Evolutionary conservation across 2,113 vertebrate species (phyloP).

Genomic region (Motacilla alba): DNA sequence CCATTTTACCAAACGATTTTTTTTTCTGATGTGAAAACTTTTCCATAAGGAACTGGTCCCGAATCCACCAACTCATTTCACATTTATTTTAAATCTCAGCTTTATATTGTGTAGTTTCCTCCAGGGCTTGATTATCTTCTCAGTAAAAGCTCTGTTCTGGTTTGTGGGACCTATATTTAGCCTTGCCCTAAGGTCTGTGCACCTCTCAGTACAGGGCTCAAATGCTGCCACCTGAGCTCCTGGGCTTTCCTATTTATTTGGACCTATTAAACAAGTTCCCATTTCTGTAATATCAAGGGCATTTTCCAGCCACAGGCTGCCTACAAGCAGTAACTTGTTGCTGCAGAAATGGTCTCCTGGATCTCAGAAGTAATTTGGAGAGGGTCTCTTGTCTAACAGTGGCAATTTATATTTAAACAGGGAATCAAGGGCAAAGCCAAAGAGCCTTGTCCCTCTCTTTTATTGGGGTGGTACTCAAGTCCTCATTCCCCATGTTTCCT

Average conservation of each 20-base stretch:
- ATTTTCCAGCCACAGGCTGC: not conserved
- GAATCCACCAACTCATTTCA: conserved; percentile 29
- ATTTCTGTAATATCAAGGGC: not conserved
- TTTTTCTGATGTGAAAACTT: not conserved
- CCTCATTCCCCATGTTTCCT: not conserved
- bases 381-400: not conserved
- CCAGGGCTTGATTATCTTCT: conserved; percentile 37
- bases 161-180: conserved; percentile 22
- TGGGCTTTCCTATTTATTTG: not conserved
- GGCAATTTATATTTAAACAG: not conserved
- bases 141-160: not conserved
- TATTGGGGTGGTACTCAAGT: not conserved
- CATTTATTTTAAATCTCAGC: conserved; percentile 46
- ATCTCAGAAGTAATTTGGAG: not conserved
- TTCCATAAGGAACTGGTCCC: conserved; percentile 14
- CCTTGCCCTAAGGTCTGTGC: not conserved
- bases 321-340: not conserved
- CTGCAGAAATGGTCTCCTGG: not conserved
- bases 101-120: not conserved
- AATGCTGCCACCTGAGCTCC: not conserved
- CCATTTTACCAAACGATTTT: not conserved
- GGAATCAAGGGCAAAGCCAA: not conserved
- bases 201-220: not conserved
- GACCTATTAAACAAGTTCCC: not conserved
- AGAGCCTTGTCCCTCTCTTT: not conserved